Evolutionary conservation across 2,113 vertebrate species (phyloP).

Genomic region (Cryptotis parvus): DNA sequence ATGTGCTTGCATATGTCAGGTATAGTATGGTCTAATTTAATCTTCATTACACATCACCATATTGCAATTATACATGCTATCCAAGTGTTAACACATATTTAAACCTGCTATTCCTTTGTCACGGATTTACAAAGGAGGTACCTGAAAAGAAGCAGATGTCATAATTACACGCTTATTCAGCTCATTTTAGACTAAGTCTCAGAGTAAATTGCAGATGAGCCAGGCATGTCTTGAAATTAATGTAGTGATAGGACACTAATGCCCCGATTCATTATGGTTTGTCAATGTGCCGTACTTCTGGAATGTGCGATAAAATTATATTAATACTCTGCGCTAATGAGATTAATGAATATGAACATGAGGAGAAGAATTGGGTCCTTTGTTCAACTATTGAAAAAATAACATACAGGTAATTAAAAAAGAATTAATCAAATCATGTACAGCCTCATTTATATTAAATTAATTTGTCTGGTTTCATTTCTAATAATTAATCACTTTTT

Average conservation of each 20-base stretch:
- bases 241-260: constrained; percentile 88
- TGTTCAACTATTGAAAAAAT: constrained; percentile 95
- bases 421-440: constrained; percentile 96
- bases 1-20: constrained; percentile 86
- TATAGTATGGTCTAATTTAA: constrained; percentile 91
- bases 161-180: constrained; percentile 92
- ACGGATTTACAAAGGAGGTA: constrained; percentile 90
- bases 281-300: constrained; percentile 93
- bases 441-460: constrained; percentile 98
- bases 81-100: constrained; percentile 92
- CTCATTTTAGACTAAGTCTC: constrained; percentile 88
- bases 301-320: constrained; percentile 99
- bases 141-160: constrained; percentile 92
- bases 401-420: constrained; percentile 98
- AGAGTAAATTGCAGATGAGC: constrained; percentile 88
- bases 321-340: constrained; percentile 99
- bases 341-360: constrained; percentile 97
- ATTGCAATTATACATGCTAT: constrained; percentile 93
- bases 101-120: constrained; percentile 92
- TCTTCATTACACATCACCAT: constrained; percentile 92
- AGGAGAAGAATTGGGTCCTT: constrained; percentile 90
- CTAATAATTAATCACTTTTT: constrained; percentile 90
- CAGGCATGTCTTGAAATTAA: constrained; percentile 90
- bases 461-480: constrained; percentile 95
- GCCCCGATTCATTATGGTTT: constrained; percentile 93